Evolutionary conservation across 37 sponge, comb jelly and placozoan genomes (phyloP), one percentile per base, ranked within the genome.

Genomic region (Cliona cf. orientalis): DNA sequence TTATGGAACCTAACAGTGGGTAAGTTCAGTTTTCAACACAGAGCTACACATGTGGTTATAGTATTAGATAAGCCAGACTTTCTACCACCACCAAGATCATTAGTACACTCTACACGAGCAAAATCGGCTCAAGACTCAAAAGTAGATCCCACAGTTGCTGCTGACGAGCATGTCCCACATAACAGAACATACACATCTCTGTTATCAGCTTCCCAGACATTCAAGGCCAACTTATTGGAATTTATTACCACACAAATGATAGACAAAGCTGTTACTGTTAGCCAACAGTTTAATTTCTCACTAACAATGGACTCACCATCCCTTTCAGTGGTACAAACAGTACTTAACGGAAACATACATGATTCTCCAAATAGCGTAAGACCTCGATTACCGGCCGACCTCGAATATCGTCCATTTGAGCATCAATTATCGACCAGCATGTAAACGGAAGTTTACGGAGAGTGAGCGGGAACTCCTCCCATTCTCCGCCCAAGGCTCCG

Each of bases 41-140:
- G 7, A 4, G 71, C 38, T 37, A 21, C 5, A 21, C 40, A 69
- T 12, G 35, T 69, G 11, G 21, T 37, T 36, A 36, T 69, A 36
- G 71, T 69, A 37, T 37, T 69, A 25, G 71, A 69, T 69, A 69
- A 69, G 17, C 71, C 71, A 69, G 71, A 33, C 7, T 69, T 34
- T 69, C 40, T 69, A 21, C 71, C 71, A 69, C 71, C 71, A 69
- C 71, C 71, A 21, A 29, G 71, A 29, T 23, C 66, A 32, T 23
- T 63, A 23, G 66, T 63, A 9, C 34, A 64, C 34, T 22, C 9
- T 9, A 12, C 34, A 64, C 66, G 34, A 32, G 34, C 53, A 49
- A 49, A 49, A 19, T 14, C 14, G 53, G 9, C 53, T 19, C 9
- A 9, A 19, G 9, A 9, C 9, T 19, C 9, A 19, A 19, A 14